Conservation (phyloP, 2,888 invertebrate genomes). For the Drosophila greeni region DNA sequence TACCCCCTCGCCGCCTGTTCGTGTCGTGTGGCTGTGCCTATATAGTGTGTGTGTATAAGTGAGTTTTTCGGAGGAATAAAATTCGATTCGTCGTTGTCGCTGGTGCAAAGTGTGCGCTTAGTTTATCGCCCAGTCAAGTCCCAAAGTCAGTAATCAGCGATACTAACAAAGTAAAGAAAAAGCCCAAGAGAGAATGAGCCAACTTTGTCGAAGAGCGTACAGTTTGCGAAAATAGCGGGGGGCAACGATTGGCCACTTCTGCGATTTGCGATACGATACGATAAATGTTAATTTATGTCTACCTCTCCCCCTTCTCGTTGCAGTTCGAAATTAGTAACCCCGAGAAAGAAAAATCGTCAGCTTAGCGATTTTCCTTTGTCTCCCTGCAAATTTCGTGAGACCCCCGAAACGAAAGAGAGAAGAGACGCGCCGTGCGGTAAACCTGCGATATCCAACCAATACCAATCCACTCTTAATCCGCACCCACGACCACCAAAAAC, state of each 20-base stretch:
- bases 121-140: constrained; percentile 3
- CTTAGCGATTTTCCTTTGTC: constrained; percentile 56
- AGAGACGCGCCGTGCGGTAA: constrained; percentile 47
- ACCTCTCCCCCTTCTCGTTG: constrained; percentile 61
- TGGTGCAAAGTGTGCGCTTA: constrained; percentile 16
- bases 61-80: constrained; percentile 51
- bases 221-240: constrained; percentile 18
- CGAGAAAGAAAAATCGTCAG: constrained; percentile 49
- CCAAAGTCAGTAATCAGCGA: constrained; percentile 12
- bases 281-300: constrained; percentile 46
- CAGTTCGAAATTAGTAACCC: constrained; percentile 64
- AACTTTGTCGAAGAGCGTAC: constrained; percentile 17
- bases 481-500: constrained; percentile 75
- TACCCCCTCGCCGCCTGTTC: constrained; percentile 24
- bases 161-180: constrained; percentile 31
- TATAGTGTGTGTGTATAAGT: constrained; percentile 60
- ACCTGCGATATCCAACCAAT: constrained; percentile 19
- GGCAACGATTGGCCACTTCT: constrained; percentile 9
- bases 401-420: constrained; percentile 46
- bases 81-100: constrained; percentile 28
- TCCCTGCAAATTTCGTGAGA: constrained; percentile 57
- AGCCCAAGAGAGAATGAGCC: constrained; percentile 12
- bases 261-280: constrained; percentile 11
- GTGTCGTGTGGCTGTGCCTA: constrained; percentile 42
- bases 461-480: constrained; percentile 38